Evolutionary conservation across 1,140 invertebrate species (phyloP).

Genomic region (Ceratina japonica): DNA sequence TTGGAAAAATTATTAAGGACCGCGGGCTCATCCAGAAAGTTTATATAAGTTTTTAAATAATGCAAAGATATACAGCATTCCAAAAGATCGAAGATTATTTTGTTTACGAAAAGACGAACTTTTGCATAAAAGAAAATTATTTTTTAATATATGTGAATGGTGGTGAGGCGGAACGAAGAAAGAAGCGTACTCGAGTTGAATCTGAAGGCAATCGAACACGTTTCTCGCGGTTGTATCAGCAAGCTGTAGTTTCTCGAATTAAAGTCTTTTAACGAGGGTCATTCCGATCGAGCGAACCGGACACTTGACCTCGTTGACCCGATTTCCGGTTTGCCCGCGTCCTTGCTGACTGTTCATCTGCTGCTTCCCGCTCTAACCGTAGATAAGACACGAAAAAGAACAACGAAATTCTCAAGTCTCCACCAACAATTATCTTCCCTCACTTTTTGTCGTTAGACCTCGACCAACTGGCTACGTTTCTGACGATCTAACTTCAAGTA

Average conservation of each 20-base stretch:
- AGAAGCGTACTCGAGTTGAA: background rate
- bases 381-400: conserved; percentile 30
- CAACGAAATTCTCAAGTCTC: background rate
- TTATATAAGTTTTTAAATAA: no score
- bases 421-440: background rate
- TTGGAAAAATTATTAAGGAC: no score
- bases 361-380: background rate
- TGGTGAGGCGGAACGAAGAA: background rate
- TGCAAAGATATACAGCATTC: no score
- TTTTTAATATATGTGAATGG: background rate
- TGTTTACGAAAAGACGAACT: no score
- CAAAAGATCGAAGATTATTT: no score
- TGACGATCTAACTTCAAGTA: background rate
- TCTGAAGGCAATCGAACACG: background rate
- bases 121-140: no score
- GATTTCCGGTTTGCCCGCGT: conserved; percentile 52
- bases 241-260: conserved; percentile 47
- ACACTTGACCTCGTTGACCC: conserved; percentile 63
- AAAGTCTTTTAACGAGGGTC: conserved; percentile 57
- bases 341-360: conserved; percentile 30
- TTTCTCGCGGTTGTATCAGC: background rate
- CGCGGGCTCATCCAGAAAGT: no score
- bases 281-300: conserved; percentile 43
- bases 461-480: background rate
- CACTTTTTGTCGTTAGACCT: background rate